Conservation (phyloP, 2,888 invertebrate species). For the Archips crataeganus region DNA sequence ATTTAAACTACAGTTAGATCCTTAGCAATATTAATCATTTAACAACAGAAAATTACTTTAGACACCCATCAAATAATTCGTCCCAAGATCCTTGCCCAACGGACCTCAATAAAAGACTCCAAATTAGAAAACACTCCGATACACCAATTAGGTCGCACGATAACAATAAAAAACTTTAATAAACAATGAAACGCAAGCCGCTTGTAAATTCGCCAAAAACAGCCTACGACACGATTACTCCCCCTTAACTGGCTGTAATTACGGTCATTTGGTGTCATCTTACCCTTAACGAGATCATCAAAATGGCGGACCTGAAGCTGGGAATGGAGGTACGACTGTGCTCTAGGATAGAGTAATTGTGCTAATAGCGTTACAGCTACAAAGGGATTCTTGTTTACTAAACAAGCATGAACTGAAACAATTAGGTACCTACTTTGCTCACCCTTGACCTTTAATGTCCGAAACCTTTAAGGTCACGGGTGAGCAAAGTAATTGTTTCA, state of each 20-base stretch:
- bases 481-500: too few relatives aligned
- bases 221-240: constrained; percentile 64
- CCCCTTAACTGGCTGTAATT: constrained; percentile 78
- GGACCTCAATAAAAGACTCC: constrained; percentile 17
- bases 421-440: too few relatives aligned
- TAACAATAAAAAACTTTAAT: constrained; percentile 75
- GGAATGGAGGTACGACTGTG: constrained; percentile 12
- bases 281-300: constrained; percentile 72
- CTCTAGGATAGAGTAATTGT: neutral
- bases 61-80: neutral
- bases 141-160: constrained; percentile 59
- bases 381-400: neutral
- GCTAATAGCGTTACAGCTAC: neutral
- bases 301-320: constrained; percentile 41
- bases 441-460: too few relatives aligned
- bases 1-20: too few relatives aligned
- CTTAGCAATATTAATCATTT: too few relatives aligned
- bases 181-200: constrained; percentile 71
- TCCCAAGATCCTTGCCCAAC: neutral
- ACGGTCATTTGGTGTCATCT: constrained; percentile 82
- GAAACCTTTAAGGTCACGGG: too few relatives aligned
- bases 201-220: constrained; percentile 74
- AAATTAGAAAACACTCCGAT: constrained; percentile 44
- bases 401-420: too few relatives aligned
- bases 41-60: neutral